Evolutionary conservation across 2,888 invertebrate species (phyloP), one percentile per base, ranked within the genome.

Genomic region (Acrobasis repandana): DNA sequence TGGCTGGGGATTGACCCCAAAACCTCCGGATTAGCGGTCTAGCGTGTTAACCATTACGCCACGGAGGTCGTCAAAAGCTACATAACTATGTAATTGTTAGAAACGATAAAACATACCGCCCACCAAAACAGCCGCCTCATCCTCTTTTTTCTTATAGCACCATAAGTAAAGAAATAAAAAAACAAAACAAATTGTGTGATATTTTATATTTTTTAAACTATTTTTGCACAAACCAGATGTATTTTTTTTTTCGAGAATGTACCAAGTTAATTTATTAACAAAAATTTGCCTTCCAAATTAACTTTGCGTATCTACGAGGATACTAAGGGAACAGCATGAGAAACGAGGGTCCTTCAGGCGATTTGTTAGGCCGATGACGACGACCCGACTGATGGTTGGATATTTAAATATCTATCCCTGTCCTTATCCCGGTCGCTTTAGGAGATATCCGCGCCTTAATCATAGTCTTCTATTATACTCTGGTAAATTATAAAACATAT

Each of bases 301-400:
- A 20, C 20, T 49, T 18, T 11, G 49, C 18, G 33, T 33, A 51
- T n/a, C 34, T 34, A 34, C 33, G 9, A 34, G 15, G 36, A 36
- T 9, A 47, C 33, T 48, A 33, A 67, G 74, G 69, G 69, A 75
- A 74, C 74, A 78, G 70, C 70, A 72, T 78, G 75, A 79, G 77
- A 77, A 80, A 80, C 76, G 75, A 66, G 72, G 67, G 71, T 69
- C 70, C 68, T 69, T 65, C 72, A 72, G 69, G 69, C 81, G 76
- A 83, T 84, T 83, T 83, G 82, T 83, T 76, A 75, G 74, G 66
- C 68, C 77, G 80, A 79, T 77, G 80, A 73, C 72, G 68, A 66
- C 69, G 69, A 68, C 71, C 72, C 68, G 66, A 68, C 70, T 76
- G 76, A 79, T 77, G 76, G 74, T 65, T 72, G 76, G 72, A 74